A percentile compares a stretch with the other conserved stretches of the same genome.
Conservation (phyloP, 1,140 invertebrate species). For the Caerostris darwini region DNA sequence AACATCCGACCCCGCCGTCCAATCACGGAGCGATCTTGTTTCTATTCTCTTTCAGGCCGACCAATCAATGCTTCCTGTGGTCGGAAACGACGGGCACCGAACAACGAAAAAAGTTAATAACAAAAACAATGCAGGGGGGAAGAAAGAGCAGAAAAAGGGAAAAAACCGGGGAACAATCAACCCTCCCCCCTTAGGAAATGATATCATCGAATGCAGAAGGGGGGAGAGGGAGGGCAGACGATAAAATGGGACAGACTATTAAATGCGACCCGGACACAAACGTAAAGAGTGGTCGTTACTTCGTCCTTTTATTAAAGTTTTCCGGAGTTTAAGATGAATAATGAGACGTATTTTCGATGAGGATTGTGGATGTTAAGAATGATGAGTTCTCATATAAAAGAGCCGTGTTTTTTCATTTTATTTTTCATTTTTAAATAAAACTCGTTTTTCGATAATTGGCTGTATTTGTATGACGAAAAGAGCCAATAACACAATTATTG, state of each 20-base stretch:
- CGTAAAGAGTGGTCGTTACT: constrained; percentile 60
- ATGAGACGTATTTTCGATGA: not conserved
- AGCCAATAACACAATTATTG: too few relatives aligned
- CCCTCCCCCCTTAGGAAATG: constrained; percentile 45
- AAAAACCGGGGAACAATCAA: not conserved
- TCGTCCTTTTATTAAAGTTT: constrained; percentile 58
- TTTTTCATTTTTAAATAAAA: not conserved
- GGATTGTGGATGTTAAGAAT: not conserved
- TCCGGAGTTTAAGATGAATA: constrained; percentile 55
- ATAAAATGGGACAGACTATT: constrained; percentile 58
- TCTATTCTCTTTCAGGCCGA: constrained; percentile 57
- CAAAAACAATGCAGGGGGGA: constrained; percentile 4
- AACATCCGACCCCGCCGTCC: constrained; percentile 37
- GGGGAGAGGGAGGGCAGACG: not conserved
- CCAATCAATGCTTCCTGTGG: constrained; percentile 66
- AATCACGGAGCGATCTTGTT: constrained; percentile 69
- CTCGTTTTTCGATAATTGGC: not conserved
- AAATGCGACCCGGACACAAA: constrained; percentile 46
- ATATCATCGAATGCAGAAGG: constrained; percentile 45
- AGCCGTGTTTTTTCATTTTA: not conserved
- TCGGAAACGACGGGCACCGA: constrained; percentile 27
- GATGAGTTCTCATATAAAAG: not conserved
- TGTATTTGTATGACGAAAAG: too few relatives aligned
- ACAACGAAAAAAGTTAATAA: constrained; percentile 46
- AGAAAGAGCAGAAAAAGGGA: not conserved